Base-by-base conservation (phyloP, 2,797 vertebrate species). In the Bradypus variegatus region DNA sequence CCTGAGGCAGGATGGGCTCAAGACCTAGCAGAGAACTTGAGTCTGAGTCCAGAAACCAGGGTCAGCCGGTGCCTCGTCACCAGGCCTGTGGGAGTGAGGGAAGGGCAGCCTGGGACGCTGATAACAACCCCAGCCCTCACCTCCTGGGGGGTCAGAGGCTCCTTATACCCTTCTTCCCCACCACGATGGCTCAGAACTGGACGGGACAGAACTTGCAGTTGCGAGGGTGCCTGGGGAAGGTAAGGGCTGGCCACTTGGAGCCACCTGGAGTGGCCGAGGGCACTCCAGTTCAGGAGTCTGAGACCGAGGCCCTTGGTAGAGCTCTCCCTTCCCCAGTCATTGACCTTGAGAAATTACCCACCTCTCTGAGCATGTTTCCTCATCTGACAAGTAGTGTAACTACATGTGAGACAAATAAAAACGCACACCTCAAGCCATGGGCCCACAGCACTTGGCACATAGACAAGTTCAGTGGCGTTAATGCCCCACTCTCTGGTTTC, bases 391-490 rank as follows among this genome's bases (percentile, higher is more conserved):
- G 38, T 2, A 31, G 48, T 2, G 36, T 21, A 6, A 53, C 45
- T 10, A 10, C 62, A 25, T 8, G 67, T 58, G 82, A 75, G 67
- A 16, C 58, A 2, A 7, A 2, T 50, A 18, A n/a, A 48, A 6
- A 13, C 48, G 1, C 10, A 50, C 1, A 16, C 36, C 16, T 48
- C 19, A 10, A 13, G 45, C 25, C 14, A 27, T 4, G 18, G 75
- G 48, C 48, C 2, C 25, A 9, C 0, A 33, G 27, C 14, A 1
- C 25, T 14, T 19, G 36, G 67, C 50, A 5, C 21, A 4, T 15
- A 36, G 48, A 3, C 18, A 13, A 5, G 33, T 23, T 21, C 41
- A 6, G 2, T 25, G 11, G 45, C 6, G 4, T 0, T 7, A 8
- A 9, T 3, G 1, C 62, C 79, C 15, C 27, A 19, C 13, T 25